Conservation (phyloP, 2,113 vertebrate species). For the Patagioenas fasciata region DNA sequence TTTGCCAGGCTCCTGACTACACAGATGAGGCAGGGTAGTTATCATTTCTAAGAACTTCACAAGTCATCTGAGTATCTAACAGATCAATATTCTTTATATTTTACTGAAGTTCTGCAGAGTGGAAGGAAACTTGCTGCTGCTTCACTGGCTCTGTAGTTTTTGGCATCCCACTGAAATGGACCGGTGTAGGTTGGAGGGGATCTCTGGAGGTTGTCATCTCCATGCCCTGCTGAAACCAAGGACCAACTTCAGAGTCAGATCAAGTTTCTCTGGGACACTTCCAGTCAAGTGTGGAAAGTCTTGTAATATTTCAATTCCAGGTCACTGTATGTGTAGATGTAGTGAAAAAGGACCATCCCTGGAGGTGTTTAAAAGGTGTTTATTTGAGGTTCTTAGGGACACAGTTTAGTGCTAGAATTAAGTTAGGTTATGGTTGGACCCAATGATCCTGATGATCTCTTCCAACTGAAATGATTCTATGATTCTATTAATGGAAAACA, state of each 20-base stretch:
- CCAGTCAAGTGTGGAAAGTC: neutral
- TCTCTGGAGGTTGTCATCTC: neutral
- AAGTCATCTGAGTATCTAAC: neutral
- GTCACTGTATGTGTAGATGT: neutral
- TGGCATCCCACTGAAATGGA: neutral
- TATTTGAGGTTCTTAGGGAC: too few relatives aligned
- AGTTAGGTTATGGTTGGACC: too few relatives aligned
- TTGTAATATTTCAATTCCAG: neutral
- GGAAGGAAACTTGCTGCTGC: neutral
- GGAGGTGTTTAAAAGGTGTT: too few relatives aligned
- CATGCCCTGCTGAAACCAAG: neutral
- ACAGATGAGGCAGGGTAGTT: neutral
- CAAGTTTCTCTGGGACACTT: neutral
- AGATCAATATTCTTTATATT: neutral
- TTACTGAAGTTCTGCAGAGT: neutral
- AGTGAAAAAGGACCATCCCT: neutral
- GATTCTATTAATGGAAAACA: neutral
- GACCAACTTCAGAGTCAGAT: neutral
- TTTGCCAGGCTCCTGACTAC: neutral
- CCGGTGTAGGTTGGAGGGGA: fast-evolving
- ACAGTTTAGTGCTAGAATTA: too few relatives aligned
- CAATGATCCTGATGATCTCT: too few relatives aligned
- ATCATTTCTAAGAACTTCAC: neutral
- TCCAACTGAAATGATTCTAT: too few relatives aligned
- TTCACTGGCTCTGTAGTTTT: neutral